Conservation (phyloP, 2,888 invertebrate species). For the Ditula angustiorana region DNA sequence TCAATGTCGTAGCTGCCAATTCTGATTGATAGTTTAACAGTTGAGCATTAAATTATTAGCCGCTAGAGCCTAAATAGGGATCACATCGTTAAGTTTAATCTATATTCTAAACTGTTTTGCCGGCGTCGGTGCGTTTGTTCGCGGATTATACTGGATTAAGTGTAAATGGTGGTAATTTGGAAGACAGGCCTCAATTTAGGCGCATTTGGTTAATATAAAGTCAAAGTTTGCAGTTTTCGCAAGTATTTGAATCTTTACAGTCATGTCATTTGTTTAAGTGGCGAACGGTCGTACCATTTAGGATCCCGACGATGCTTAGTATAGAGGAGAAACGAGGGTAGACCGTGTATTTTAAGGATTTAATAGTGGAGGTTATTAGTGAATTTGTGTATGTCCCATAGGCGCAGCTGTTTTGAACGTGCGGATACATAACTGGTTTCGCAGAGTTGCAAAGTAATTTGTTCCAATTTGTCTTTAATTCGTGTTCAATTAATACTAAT, state of each 20-base stretch:
- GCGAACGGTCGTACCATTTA: too few relatives aligned
- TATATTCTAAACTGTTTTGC: conserved; percentile 73
- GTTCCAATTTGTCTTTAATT: too few relatives aligned
- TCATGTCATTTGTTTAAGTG: too few relatives aligned
- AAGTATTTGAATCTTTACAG: neutral
- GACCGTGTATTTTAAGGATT: too few relatives aligned
- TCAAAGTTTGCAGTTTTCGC: neutral
- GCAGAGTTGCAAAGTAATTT: too few relatives aligned
- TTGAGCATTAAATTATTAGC: conserved; percentile 55
- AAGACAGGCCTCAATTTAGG: conserved; percentile 47
- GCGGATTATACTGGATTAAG: conserved; percentile 71
- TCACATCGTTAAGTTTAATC: conserved; percentile 77
- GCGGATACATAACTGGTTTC: too few relatives aligned
- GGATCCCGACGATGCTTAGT: too few relatives aligned
- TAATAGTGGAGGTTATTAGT: too few relatives aligned
- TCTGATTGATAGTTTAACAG: neutral
- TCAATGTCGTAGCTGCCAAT: neutral
- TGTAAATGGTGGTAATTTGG: conserved; percentile 71
- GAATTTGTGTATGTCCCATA: too few relatives aligned
- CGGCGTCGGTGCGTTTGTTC: conserved; percentile 60
- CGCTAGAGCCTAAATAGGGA: conserved; percentile 68
- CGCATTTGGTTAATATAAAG: conserved; percentile 40
- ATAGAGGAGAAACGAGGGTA: too few relatives aligned
- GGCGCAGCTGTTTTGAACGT: too few relatives aligned
- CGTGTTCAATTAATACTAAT: too few relatives aligned